phyloP scores from a whole-genome alignment of 2,797 vertebrate genomes.

The Ceryle rudis region DNA sequence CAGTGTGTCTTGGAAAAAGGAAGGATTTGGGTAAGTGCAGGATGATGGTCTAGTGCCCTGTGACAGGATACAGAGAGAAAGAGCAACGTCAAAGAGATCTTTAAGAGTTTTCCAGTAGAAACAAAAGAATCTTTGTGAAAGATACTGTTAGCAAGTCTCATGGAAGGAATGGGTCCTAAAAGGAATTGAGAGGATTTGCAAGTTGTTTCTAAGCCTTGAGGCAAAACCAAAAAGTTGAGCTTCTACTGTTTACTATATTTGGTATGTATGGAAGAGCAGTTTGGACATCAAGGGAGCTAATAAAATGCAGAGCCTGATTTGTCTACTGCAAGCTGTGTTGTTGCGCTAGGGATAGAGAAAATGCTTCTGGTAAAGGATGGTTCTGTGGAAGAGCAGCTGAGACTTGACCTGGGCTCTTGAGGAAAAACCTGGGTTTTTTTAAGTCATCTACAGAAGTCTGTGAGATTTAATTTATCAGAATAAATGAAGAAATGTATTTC shows the following conservation, averaged over 20 bases:
- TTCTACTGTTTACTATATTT: slow-evolving; percentile 56
- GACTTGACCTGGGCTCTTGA: neutral
- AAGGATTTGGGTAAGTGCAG: slow-evolving; percentile 5
- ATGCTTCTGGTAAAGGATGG: neutral
- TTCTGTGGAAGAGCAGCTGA: neutral
- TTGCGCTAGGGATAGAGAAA: neutral
- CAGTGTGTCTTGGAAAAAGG: neutral
- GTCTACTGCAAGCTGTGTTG: neutral
- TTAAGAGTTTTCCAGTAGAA: neutral
- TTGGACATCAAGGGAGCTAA: slow-evolving; percentile 36
- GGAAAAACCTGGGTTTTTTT: neutral
- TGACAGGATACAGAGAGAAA: slow-evolving; percentile 13
- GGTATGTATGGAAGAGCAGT: slow-evolving; percentile 45
- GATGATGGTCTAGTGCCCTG: neutral
- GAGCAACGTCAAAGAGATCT: slow-evolving; percentile 28
- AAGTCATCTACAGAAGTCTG: neutral
- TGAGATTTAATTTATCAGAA: slow-evolving; percentile 17
- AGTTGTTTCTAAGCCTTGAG: slow-evolving; percentile 51
- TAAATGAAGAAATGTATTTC: neutral
- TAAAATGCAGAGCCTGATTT: slow-evolving; percentile 1
- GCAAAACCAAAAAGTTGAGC: slow-evolving; percentile 32
- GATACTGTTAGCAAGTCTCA: slow-evolving; percentile 5
- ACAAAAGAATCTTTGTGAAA: slow-evolving; percentile 62
- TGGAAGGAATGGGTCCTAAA: slow-evolving; percentile 14
- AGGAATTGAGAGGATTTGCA: slow-evolving; percentile 32